Conservation (phyloP, 2,888 invertebrate genomes). For the Andrena flavipes region DNA sequence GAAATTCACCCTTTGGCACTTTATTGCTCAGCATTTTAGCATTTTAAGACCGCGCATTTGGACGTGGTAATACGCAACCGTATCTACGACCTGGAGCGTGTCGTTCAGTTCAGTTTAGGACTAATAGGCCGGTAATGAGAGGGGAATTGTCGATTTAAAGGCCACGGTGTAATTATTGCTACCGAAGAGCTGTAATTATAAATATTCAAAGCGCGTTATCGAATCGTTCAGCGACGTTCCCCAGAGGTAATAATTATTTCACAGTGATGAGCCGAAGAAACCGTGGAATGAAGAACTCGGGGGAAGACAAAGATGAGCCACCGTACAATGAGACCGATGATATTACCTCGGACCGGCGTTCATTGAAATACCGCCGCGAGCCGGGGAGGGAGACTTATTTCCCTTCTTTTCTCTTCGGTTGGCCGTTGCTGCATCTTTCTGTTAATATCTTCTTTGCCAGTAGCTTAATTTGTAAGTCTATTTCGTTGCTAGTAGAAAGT, state of each 20-base stretch:
- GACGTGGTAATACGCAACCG: conserved; percentile 9
- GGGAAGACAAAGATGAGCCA: conserved; percentile 37
- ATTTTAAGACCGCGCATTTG: not conserved
- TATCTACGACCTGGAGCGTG: not conserved
- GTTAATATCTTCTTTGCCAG: conserved; percentile 19
- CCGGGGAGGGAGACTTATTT: conserved; percentile 44
- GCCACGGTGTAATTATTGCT: not conserved
- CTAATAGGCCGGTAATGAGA: not conserved
- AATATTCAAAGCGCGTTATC: conserved; percentile 45
- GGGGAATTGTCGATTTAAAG: conserved; percentile 4
- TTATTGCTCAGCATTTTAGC: conserved; percentile 1
- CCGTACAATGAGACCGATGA: conserved; percentile 49
- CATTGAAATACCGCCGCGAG: conserved; percentile 57
- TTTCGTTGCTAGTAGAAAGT: conserved; percentile 21
- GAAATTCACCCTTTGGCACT: conserved; percentile 14
- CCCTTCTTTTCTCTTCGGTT: conserved; percentile 41
- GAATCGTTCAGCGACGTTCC: conserved; percentile 8
- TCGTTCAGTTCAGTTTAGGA: not conserved
- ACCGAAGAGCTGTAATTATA: conserved; percentile 19
- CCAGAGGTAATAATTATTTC: conserved; percentile 47
- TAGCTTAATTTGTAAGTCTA: conserved; percentile 60
- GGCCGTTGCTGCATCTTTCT: conserved; percentile 39
- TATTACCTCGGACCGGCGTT: conserved; percentile 57
- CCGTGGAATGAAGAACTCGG: conserved; percentile 14
- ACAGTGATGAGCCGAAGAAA: conserved; percentile 22